phyloP scores from a whole-genome alignment of 2,113 vertebrate genomes.

The Tauraco erythrolophus region DNA sequence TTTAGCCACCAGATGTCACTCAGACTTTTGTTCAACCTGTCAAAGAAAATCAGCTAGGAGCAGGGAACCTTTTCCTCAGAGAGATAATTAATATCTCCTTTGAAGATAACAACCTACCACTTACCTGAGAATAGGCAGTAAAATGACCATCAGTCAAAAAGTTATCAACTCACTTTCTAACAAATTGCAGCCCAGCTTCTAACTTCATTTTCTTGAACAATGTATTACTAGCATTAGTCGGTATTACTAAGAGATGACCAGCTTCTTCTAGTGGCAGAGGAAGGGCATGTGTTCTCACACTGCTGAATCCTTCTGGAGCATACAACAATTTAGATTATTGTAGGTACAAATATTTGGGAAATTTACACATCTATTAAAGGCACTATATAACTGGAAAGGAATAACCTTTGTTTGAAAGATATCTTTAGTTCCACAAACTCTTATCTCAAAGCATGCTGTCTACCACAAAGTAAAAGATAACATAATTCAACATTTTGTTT shows the following conservation, averaged over 20 bases:
- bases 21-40: neutral
- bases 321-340: neutral
- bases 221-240: neutral
- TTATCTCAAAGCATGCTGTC: neutral
- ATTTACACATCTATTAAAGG: neutral
- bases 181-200: neutral
- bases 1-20: slow-evolving; percentile 6
- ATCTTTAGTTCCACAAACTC: neutral
- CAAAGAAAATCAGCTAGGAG: neutral
- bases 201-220: neutral
- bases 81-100: neutral
- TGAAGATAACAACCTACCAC: neutral
- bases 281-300: neutral
- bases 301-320: neutral
- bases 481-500: slow-evolving; percentile 22
- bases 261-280: neutral
- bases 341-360: neutral
- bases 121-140: neutral
- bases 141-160: neutral
- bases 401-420: neutral
- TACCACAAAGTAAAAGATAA: neutral
- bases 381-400: neutral
- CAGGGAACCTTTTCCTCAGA: neutral
- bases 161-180: neutral
- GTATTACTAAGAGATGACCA: neutral